Percentiles rank a stretch among this genome's conserved stretches.
These are phyloP conservation scores for Delphinapterus leucas DNA, from an alignment of 2,113 vertebrate genomes.

Conservation along the genomic window DNA sequence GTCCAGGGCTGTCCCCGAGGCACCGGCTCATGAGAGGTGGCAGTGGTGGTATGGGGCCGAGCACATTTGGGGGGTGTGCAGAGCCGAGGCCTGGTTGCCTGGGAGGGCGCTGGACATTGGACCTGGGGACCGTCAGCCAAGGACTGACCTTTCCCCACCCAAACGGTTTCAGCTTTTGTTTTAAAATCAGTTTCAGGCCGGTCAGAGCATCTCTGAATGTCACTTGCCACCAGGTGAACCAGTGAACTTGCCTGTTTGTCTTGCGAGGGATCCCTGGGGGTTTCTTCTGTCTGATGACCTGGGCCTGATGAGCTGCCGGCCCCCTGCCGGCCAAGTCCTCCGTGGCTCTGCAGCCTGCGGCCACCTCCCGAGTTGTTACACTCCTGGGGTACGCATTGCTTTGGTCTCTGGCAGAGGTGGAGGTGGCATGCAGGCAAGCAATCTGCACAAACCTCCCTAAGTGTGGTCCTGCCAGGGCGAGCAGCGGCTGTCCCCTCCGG, in stretches of 20 bases:
- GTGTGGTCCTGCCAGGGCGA: not conserved
- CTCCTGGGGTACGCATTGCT: not conserved
- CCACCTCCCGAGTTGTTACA: not conserved
- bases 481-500: not conserved
- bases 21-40: not conserved
- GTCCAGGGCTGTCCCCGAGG: not conserved
- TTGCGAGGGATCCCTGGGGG: not conserved
- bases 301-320: not conserved
- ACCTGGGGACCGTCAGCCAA: not conserved
- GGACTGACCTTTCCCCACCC: not conserved
- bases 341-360: accelerated
- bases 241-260: not conserved
- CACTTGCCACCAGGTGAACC: not conserved
- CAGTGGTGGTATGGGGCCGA: not conserved
- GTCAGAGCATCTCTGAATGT: not conserved
- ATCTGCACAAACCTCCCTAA: not conserved
- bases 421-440: not conserved
- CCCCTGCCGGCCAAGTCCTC: too few relatives aligned
- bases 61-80: not conserved
- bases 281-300: not conserved
- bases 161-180: not conserved
- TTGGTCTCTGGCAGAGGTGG: not conserved
- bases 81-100: not conserved
- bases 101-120: not conserved
- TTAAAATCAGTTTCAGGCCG: not conserved